Percentiles rank a stretch among this genome's conserved stretches.
These are phyloP conservation scores for Lasius fuliginosus DNA, from an alignment of 2,888 invertebrate genomes.

Conservation along the genomic window DNA sequence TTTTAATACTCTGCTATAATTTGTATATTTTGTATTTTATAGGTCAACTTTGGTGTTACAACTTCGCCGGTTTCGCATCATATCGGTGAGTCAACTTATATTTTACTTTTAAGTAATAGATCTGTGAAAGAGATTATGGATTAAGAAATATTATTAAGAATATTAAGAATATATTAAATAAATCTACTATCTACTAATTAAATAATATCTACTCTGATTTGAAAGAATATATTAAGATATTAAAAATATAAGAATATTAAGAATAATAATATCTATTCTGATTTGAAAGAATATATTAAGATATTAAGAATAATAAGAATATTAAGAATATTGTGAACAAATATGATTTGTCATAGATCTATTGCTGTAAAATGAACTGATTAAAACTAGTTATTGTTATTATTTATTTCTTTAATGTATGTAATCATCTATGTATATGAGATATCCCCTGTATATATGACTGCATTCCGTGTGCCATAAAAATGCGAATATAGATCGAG, in stretches of 20 bases:
- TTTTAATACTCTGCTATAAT: background rate
- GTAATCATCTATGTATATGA: background rate
- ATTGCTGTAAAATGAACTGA: too few relatives aligned
- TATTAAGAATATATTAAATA: background rate
- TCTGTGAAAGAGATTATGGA: background rate
- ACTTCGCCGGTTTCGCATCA: background rate
- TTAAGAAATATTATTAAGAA: background rate
- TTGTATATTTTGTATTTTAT: background rate
- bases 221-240: too few relatives aligned
- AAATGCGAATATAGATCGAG: background rate
- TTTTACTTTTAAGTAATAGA: background rate
- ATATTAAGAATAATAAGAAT: too few relatives aligned
- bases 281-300: too few relatives aligned
- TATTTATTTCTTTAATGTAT: too few relatives aligned
- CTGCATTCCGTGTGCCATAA: background rate
- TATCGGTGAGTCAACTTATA: background rate
- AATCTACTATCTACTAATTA: too few relatives aligned
- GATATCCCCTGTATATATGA: background rate
- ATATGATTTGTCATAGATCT: too few relatives aligned
- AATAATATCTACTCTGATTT: too few relatives aligned
- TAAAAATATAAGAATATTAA: too few relatives aligned
- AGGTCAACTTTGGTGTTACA: background rate
- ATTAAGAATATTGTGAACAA: too few relatives aligned
- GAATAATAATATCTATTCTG: too few relatives aligned
- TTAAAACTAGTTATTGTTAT: too few relatives aligned